Percentiles rank a stretch among this genome's conserved stretches.
These are phyloP conservation scores for Panurus biarmicus DNA, from an alignment of 2,113 vertebrate genomes.

Conservation along the genomic window DNA sequence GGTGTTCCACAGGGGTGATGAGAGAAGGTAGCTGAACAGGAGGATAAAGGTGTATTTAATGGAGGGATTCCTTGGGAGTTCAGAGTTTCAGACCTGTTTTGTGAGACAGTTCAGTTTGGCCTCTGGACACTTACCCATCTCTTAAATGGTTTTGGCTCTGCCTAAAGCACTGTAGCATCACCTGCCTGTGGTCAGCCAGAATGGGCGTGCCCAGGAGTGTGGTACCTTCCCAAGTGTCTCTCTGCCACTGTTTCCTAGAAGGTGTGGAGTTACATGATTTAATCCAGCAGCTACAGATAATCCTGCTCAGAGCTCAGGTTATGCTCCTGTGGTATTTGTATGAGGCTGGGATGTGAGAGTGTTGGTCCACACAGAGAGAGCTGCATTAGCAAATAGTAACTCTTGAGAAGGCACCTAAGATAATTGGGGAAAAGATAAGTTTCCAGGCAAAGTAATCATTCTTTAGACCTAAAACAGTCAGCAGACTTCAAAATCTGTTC, in stretches of 20 bases:
- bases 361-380: neutral
- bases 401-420: neutral
- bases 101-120: neutral
- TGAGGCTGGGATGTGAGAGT: neutral
- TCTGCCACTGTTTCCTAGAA: neutral
- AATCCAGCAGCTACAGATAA: neutral
- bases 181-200: neutral
- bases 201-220: accelerated
- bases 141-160: neutral
- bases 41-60: neutral
- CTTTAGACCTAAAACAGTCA: neutral
- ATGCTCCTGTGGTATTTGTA: neutral
- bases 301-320: neutral
- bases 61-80: neutral
- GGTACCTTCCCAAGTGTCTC: accelerated
- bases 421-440: neutral
- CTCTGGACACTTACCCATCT: neutral
- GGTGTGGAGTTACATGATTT: neutral
- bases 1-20: neutral
- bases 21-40: neutral
- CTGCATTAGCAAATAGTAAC: neutral
- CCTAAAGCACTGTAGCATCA: neutral
- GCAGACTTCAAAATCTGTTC: neutral
- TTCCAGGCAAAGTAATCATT: neutral
- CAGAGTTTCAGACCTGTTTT: neutral